These are phyloP conservation scores for Furcula furcula DNA, from an alignment of 2,888 invertebrate species.

Conservation along the genomic window DNA sequence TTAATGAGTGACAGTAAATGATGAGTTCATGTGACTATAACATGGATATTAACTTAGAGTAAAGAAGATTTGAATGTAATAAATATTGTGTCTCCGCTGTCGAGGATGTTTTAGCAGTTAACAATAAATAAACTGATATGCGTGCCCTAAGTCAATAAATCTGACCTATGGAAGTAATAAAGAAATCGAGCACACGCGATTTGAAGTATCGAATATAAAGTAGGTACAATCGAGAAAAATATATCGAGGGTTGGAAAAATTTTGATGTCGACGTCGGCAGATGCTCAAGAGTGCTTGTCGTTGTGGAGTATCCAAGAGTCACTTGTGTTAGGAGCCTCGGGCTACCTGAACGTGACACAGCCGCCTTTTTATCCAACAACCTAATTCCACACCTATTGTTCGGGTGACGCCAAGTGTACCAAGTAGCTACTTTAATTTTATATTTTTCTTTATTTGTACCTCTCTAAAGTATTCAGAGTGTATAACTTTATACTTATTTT, in stretches of 20 bases:
- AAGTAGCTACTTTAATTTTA: no score
- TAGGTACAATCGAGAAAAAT: conserved; percentile 20
- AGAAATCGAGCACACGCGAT: background rate
- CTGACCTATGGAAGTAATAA: background rate
- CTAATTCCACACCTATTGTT: conserved; percentile 54
- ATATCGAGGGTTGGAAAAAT: conserved; percentile 42
- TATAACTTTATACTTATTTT: no score
- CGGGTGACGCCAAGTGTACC: conserved; percentile 27
- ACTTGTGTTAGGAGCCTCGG: conserved; percentile 31
- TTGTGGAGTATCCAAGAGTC: conserved; percentile 37
- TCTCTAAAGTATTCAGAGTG: no score
- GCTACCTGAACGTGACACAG: conserved; percentile 56
- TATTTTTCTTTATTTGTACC: no score
- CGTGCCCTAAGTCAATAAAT: background rate
- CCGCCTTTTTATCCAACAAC: conserved; percentile 42
- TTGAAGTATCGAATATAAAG: conserved; percentile 5
- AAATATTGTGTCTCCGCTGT: no score
- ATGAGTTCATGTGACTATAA: background rate
- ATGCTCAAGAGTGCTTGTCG: conserved; percentile 46
- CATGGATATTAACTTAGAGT: no score
- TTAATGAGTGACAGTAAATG: conserved; percentile 11
- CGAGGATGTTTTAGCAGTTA: no score
- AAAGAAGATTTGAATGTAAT: no score
- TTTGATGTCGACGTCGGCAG: conserved; percentile 48
- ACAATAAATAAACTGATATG: no score